phyloP scores from a whole-genome alignment of 2,888 invertebrate genomes.

The Phrixothrix hirtus region DNA sequence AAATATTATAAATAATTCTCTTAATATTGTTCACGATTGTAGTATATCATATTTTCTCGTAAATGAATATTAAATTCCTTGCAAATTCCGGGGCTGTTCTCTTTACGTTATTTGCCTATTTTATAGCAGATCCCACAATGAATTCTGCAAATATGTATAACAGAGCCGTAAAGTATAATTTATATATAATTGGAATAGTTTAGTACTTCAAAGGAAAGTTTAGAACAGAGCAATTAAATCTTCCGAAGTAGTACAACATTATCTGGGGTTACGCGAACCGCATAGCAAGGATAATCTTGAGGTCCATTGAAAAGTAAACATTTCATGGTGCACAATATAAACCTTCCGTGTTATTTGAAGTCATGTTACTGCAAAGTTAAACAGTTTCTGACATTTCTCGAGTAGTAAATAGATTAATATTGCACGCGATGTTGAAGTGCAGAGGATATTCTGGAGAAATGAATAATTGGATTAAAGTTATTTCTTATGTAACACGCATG shows the following conservation, averaged over 20 bases:
- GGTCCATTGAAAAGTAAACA: slow-evolving; percentile 8
- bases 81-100: slow-evolving; percentile 18
- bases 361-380: slow-evolving; percentile 44
- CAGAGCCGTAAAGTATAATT: slow-evolving; percentile 33
- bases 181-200: slow-evolving; percentile 35
- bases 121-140: slow-evolving; percentile 21
- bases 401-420: slow-evolving; percentile 47
- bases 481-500: slow-evolving; percentile 30
- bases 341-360: slow-evolving; percentile 33
- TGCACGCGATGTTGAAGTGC: slow-evolving; percentile 48
- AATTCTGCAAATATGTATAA: slow-evolving; percentile 29
- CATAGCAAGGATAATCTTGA: slow-evolving; percentile 19
- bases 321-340: slow-evolving; percentile 14
- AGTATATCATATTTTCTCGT: slow-evolving; percentile 20
- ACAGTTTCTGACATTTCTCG: slow-evolving; percentile 46
- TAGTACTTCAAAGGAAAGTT: slow-evolving; percentile 31
- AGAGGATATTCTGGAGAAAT: slow-evolving; percentile 42
- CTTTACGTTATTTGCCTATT: slow-evolving; percentile 21
- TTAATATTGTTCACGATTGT: no score
- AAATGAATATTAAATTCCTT: slow-evolving; percentile 30
- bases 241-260: slow-evolving; percentile 13
- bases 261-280: slow-evolving; percentile 14
- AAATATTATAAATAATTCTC: no score
- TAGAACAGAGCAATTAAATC: slow-evolving; percentile 32
- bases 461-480: slow-evolving; percentile 42